These are phyloP conservation scores for Myotis davidii DNA, from an alignment of 2,113 vertebrate genomes.

Conservation along the genomic window DNA sequence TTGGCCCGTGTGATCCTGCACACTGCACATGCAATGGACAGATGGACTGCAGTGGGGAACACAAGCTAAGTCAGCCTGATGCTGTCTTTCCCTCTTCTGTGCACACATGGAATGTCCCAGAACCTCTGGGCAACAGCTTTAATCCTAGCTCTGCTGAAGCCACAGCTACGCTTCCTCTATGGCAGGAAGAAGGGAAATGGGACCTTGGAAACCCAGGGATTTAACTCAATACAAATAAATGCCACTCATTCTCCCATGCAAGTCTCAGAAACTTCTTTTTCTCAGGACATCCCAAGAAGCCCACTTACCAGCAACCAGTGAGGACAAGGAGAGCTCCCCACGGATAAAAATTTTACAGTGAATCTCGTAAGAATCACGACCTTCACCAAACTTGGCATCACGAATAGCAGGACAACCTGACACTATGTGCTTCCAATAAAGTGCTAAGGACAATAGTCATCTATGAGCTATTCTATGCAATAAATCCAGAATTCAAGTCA, in stretches of 20 bases:
- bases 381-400: background rate
- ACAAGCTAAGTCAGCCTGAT: background rate
- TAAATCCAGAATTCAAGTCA: background rate
- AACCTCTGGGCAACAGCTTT: background rate
- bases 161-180: background rate
- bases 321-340: background rate
- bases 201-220: background rate
- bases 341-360: background rate
- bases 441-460: too few species aligned
- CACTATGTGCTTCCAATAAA: background rate
- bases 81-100: background rate
- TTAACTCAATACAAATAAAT: background rate
- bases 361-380: background rate
- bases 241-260: background rate
- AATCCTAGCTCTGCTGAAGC: background rate
- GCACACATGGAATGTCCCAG: background rate
- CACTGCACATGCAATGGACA: background rate
- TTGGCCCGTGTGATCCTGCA: too few species aligned
- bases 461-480: rapidly evolving
- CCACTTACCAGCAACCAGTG: background rate
- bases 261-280: background rate
- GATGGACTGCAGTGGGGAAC: background rate
- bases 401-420: too few species aligned
- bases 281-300: background rate
- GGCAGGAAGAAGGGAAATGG: background rate